Evolutionary conservation across 2,888 invertebrate genomes (phyloP).

Genomic region (Chloroclysta siterata): DNA sequence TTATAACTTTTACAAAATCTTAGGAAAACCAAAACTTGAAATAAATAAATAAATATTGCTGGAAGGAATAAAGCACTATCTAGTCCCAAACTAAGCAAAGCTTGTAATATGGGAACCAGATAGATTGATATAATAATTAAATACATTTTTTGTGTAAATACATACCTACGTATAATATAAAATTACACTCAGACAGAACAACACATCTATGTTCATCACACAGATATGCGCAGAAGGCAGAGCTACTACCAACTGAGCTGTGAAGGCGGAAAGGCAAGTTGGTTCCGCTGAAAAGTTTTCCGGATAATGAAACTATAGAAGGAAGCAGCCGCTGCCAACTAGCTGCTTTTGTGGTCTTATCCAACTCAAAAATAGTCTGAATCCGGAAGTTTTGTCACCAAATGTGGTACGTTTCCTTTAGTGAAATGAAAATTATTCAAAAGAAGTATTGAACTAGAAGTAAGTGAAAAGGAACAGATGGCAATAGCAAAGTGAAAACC

Average conservation of each 20-base stretch:
- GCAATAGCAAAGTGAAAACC: no score
- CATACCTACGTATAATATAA: no score
- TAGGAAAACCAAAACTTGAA: neutral
- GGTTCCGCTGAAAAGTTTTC: conserved; percentile 10
- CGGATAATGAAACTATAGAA: conserved; percentile 21
- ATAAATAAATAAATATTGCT: no score
- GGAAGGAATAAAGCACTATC: no score
- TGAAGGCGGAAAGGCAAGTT: conserved; percentile 11
- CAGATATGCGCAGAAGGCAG: no score
- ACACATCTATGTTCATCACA: no score
- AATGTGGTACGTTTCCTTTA: conserved; percentile 4
- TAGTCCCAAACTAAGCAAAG: no score
- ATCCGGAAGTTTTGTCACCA: conserved; percentile 13
- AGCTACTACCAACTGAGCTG: no score
- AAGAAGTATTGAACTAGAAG: neutral
- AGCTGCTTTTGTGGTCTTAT: conserved; percentile 21
- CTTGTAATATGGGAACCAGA: no score
- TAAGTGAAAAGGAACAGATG: neutral
- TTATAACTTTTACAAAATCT: neutral
- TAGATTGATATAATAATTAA: no score
- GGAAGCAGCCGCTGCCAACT: conserved; percentile 20
- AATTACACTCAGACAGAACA: no score
- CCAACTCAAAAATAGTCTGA: conserved; percentile 14
- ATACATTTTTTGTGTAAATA: no score
- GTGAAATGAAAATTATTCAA: neutral